These are phyloP conservation scores for Drosophila equinoxialis DNA, from an alignment of 1,140 invertebrate genomes.

Conservation along the genomic window DNA sequence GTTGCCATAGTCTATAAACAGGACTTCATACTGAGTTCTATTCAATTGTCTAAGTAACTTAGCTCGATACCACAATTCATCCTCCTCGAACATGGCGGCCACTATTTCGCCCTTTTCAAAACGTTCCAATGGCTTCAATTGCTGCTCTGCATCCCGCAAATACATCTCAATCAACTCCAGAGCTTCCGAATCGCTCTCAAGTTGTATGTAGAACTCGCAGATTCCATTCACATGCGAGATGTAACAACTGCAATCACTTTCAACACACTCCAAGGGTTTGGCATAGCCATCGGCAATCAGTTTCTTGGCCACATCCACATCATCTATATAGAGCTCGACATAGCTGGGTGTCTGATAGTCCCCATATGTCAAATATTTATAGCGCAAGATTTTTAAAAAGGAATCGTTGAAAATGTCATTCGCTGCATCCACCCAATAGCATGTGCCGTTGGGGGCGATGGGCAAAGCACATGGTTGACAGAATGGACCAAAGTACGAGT, in stretches of 20 bases:
- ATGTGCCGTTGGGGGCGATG: slow-evolving; percentile 85
- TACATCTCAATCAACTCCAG: slow-evolving; percentile 86
- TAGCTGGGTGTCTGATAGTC: slow-evolving; percentile 83
- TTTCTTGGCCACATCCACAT: slow-evolving; percentile 86
- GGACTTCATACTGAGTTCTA: slow-evolving; percentile 86
- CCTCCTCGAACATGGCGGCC: slow-evolving; percentile 88
- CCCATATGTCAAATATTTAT: slow-evolving; percentile 84
- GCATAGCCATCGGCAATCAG: slow-evolving; percentile 85
- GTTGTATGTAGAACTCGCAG: slow-evolving; percentile 88
- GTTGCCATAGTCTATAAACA: slow-evolving; percentile 91
- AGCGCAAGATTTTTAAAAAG: slow-evolving; percentile 61
- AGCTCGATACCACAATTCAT: slow-evolving; percentile 88
- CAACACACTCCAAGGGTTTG: slow-evolving; percentile 83
- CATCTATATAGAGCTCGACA: slow-evolving; percentile 87
- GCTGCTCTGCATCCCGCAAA: slow-evolving; percentile 81
- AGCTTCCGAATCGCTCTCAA: slow-evolving; percentile 86
- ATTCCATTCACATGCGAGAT: slow-evolving; percentile 88
- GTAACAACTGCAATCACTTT: slow-evolving; percentile 85
- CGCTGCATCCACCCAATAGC: slow-evolving; percentile 87
- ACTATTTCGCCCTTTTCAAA: slow-evolving; percentile 86
- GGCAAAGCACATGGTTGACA: slow-evolving; percentile 87
- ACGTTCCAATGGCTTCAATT: slow-evolving; percentile 48
- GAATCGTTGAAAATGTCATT: slow-evolving; percentile 85
- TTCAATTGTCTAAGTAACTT: slow-evolving; percentile 85
- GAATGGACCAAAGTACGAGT: slow-evolving; percentile 84